Evolutionary conservation across 2,113 vertebrate genomes (phyloP), one percentile per base, ranked within the genome.

Genomic region (Orycteropus afer): DNA sequence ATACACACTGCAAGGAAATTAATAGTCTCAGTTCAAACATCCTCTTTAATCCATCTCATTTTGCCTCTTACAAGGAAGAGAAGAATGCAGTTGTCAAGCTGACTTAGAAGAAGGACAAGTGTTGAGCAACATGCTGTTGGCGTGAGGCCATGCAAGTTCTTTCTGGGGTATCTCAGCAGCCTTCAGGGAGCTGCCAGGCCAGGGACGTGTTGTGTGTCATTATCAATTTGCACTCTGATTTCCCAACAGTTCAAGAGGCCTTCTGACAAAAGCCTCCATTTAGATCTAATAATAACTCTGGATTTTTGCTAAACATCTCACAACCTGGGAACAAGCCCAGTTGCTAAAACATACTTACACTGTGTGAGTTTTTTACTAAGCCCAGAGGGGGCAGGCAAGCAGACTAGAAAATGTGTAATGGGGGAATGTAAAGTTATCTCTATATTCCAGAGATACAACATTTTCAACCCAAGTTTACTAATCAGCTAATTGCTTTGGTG

Each of bases 181-280:
- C 94, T 84, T 91, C 69, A 2, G 93, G 92, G 93, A 53, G 92
- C 92, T 67, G 95, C 95, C 95, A 63, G 94, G 77, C 40, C 91
- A 82, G 53, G 73, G 97, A 93, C 12, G 86, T 87, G 96, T 78
- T 74, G 86, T 87, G 79, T 96, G 91, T 96, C 95, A 93, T 97
- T 95, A 94, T 95, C 94, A 95, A 94, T 95, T 93, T 97, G 94
- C 95, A 93, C 95, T 97, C 96, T 45, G 97, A 92, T 97, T 97
- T 95, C 97, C 92, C 90, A 90, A 91, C 89, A 89, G 93, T 95
- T 96, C 96, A 92, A 95, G 94, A 96, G 95, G 93, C 42, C 96
- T 83, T 93, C 73, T 93, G 95, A 96, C 96, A 96, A 95, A 97
- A 95, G 94, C 74, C 88, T 92, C 90, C 95, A 92, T 96, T 96